These are phyloP conservation scores for Platycheirus rosarum DNA, from an alignment of 2,888 invertebrate genomes.

Conservation along the genomic window DNA sequence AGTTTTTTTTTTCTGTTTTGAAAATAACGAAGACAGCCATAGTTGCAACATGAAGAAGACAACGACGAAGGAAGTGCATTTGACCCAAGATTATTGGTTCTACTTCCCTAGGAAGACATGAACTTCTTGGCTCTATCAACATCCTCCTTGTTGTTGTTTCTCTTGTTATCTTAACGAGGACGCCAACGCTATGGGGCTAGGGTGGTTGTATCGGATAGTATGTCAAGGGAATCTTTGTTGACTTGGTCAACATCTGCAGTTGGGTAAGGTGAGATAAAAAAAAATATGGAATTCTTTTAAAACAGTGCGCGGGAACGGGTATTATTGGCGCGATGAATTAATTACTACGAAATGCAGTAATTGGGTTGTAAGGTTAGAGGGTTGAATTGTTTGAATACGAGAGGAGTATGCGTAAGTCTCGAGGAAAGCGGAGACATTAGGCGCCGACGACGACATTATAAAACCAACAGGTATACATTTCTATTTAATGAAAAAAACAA, in stretches of 20 bases:
- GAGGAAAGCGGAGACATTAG: background rate
- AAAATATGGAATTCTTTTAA: constrained; percentile 43
- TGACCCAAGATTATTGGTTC: constrained; percentile 17
- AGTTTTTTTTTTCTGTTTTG: constrained; percentile 8
- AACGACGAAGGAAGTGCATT: constrained; percentile 3
- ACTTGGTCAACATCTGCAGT: constrained; percentile 36
- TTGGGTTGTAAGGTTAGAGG: constrained; percentile 3
- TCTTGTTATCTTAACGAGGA: constrained; percentile 30
- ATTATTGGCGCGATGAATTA: constrained; percentile 26
- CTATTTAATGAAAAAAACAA: constrained; percentile 14
- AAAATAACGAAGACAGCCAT: background rate
- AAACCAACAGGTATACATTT: background rate
- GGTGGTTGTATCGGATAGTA: constrained; percentile 25
- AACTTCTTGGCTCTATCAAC: constrained; percentile 9
- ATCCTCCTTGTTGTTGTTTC: background rate
- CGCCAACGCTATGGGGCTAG: background rate
- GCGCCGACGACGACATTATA: background rate
- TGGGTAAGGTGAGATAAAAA: constrained; percentile 33
- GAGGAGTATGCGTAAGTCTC: background rate
- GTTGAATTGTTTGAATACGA: background rate
- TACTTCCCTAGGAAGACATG: constrained; percentile 28
- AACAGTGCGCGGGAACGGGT: constrained; percentile 4
- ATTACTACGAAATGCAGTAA: constrained; percentile 5
- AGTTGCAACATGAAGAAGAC: background rate
- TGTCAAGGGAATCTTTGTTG: constrained; percentile 50